Evolutionary conservation across 2,797 vertebrate species (phyloP).

Genomic region (Xenopus petersii): DNA sequence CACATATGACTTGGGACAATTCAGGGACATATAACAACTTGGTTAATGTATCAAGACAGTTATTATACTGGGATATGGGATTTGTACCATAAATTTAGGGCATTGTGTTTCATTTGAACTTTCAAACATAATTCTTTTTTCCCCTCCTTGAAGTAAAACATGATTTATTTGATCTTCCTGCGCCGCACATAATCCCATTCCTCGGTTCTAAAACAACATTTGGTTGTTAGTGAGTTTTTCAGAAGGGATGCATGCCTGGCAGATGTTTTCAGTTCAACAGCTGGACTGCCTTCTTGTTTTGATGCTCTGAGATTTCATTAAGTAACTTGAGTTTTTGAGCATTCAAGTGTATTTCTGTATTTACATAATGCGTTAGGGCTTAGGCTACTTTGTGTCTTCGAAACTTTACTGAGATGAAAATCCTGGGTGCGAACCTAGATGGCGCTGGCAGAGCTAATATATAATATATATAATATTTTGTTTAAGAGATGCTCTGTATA

Average conservation of each 20-base stretch:
- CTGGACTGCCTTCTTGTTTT: slow-evolving; percentile 59
- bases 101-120: slow-evolving; percentile 27
- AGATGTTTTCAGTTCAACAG: slow-evolving; percentile 67
- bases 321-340: background rate
- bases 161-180: slow-evolving; percentile 67
- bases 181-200: slow-evolving; percentile 62
- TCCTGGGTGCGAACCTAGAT: too few relatives aligned
- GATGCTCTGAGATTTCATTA: slow-evolving; percentile 57
- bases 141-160: slow-evolving; percentile 45
- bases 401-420: too few relatives aligned
- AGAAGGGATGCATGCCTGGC: slow-evolving; percentile 66
- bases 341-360: too few relatives aligned
- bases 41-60: slow-evolving; percentile 16
- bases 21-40: background rate
- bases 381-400: too few relatives aligned
- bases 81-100: slow-evolving; percentile 27
- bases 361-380: too few relatives aligned
- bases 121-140: slow-evolving; percentile 40
- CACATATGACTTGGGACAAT: background rate
- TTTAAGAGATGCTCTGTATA: too few relatives aligned
- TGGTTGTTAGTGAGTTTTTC: slow-evolving; percentile 63
- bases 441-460: too few relatives aligned
- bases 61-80: slow-evolving; percentile 22
- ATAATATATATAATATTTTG: too few relatives aligned
- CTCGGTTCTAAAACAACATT: slow-evolving; percentile 66